Conservation (phyloP, 2,888 invertebrate genomes). For the Eupsilia transversa region DNA sequence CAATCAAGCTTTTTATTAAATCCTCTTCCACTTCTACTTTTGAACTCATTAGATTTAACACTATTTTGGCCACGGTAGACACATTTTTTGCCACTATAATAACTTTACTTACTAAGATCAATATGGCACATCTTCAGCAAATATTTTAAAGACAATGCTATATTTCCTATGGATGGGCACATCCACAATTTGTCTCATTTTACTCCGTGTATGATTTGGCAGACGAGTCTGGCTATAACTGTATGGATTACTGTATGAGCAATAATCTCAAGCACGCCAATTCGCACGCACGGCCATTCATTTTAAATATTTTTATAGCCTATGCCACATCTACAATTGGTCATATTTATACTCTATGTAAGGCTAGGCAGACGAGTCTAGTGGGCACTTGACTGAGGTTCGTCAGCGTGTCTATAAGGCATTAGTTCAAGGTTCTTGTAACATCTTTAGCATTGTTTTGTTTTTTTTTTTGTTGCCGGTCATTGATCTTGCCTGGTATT, state of each 20-base stretch:
- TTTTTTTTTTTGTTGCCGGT: constrained; percentile 46
- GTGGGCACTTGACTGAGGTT: constrained; percentile 57
- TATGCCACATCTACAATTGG: constrained; percentile 43
- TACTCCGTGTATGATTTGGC: not conserved
- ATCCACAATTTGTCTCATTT: not conserved
- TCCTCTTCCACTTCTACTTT: not conserved
- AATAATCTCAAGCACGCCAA: not conserved
- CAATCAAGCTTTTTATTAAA: not conserved
- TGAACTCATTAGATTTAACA: not conserved
- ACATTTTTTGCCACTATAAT: not conserved
- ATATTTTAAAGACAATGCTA: not conserved
- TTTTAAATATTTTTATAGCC: not conserved
- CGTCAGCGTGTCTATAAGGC: constrained; percentile 67
- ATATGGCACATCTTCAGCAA: not conserved
- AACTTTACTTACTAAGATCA: not conserved
- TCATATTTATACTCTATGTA: constrained; percentile 29
- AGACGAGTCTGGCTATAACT: constrained; percentile 8
- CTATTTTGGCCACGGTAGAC: not conserved
- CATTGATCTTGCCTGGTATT: constrained; percentile 48
- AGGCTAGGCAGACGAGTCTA: constrained; percentile 71
- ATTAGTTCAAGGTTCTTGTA: constrained; percentile 75
- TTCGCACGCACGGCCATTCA: not conserved
- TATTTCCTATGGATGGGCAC: not conserved
- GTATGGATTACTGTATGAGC: not conserved
- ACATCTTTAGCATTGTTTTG: constrained; percentile 67